phyloP scores from a whole-genome alignment of 2,888 invertebrate genomes.

The Scotopteryx bipunctaria region DNA sequence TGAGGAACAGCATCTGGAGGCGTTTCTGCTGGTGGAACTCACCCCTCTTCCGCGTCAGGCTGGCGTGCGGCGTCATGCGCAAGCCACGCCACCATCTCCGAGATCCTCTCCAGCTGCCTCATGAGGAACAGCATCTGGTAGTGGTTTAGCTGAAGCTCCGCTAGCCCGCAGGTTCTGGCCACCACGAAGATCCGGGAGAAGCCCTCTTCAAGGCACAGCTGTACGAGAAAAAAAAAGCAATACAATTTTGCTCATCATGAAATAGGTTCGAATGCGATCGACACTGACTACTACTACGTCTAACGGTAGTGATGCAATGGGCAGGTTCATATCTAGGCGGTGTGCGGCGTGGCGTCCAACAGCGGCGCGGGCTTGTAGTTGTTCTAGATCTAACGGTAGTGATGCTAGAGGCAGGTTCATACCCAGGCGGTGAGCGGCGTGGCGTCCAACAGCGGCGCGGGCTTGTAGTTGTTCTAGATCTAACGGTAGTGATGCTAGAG shows the following conservation, averaged over 20 bases:
- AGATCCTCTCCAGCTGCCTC: constrained; percentile 90
- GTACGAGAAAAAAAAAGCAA: constrained; percentile 5
- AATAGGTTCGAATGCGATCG: no score
- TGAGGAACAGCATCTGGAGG: constrained; percentile 94
- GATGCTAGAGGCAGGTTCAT: no score
- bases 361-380: no score
- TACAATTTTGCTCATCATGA: neutral
- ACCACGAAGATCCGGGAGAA: constrained; percentile 90
- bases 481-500: no score
- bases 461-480: no score
- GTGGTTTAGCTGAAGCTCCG: constrained; percentile 96
- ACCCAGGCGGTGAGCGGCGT: no score
- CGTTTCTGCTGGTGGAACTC: constrained; percentile 94
- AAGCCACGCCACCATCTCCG: constrained; percentile 91
- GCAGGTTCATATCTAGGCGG: no score
- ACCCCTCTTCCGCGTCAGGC: constrained; percentile 70
- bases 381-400: no score
- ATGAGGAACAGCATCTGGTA: constrained; percentile 95
- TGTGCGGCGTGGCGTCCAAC: no score
- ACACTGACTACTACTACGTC: no score
- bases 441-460: no score
- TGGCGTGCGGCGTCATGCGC: constrained; percentile 90
- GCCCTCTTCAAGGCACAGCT: constrained; percentile 71
- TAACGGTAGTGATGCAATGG: no score
- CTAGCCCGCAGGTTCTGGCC: constrained; percentile 91